A percentile compares a stretch with the other conserved stretches of the same genome.
Conservation (phyloP, 2,888 invertebrate species). For the Merodon equestris region DNA sequence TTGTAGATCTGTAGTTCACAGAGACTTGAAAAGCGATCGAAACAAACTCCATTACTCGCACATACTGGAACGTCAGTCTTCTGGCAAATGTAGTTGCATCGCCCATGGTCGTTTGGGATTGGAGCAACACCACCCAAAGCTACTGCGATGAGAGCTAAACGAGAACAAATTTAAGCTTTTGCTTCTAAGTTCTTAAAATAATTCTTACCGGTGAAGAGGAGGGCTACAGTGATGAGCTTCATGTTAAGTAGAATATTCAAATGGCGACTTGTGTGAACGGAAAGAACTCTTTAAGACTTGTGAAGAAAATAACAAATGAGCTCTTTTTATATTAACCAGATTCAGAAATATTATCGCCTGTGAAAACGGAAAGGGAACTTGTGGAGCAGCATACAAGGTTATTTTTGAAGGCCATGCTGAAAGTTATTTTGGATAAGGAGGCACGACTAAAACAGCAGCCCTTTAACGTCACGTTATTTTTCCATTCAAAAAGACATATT, state of each 20-base stretch:
- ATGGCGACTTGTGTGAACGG: background rate
- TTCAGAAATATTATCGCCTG: background rate
- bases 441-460: background rate
- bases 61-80: slow-evolving; percentile 71
- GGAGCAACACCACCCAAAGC: slow-evolving; percentile 28
- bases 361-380: background rate
- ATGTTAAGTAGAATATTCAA: slow-evolving; percentile 14
- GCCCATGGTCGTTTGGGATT: slow-evolving; percentile 27
- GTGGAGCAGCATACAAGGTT: background rate
- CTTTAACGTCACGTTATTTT: background rate
- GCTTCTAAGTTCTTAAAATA: background rate
- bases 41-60: slow-evolving; percentile 73
- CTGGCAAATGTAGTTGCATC: slow-evolving; percentile 52
- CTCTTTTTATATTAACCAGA: slow-evolving; percentile 25
- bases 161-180: too few relatives aligned
- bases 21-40: slow-evolving; percentile 75
- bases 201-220: slow-evolving; percentile 32
- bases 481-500: too few relatives aligned
- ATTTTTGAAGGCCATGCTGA: background rate
- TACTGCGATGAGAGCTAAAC: slow-evolving; percentile 31
- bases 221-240: slow-evolving; percentile 21
- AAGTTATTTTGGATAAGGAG: background rate
- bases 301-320: background rate
- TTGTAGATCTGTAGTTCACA: slow-evolving; percentile 75
- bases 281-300: background rate